Base-by-base conservation (phyloP, 1,140 invertebrate genomes). In the Neodiprion lecontei region DNA sequence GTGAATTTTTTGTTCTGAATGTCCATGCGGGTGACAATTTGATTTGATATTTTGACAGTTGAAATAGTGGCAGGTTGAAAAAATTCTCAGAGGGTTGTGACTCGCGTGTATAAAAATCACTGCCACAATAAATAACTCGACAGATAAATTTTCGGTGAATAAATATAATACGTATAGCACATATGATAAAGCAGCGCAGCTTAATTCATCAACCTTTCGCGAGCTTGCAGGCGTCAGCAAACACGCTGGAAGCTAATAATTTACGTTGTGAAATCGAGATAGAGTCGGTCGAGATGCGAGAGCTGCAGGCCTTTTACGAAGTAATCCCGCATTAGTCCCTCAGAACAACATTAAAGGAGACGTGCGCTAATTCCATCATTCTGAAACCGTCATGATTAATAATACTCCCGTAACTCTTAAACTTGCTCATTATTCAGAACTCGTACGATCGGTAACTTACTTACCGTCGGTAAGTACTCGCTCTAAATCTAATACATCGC, bases 361-460 rank as follows among this genome's bases (percentile, higher is more conserved):
- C 53, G 11, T 17, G 53, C 53, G 11, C 11, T 61, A 61, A 61
- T 61, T 61, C n/a, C 53, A 17, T 61, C n/a, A 61, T 61, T 61
- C n/a, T 14, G n/a, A 61, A 61, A 12, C 53, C 53, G 53, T 61
- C 53, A 61, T 61, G 53, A 0, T 61, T 61, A 17, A 61, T 61
- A 61, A 61, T 61, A 61, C 53, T 61, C n/a, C 9, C 53, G 53
- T 14, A 61, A 61, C 11, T 17, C n/a, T 61, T 61, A 61, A 61
- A 61, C 53, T 61, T 61, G 53, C 53, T 61, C 5, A 61, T 61
- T 61, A 61, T 61, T 61, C 53, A 61, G 53, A 61, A 61, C 53
- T 61, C 9, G 53, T 9, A 61, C 28, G 28, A 40, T 40, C 28
- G 28, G 28, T 40, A 40, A 40, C 28, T 40, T 40, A 40, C 28